Conservation (phyloP, 2,797 vertebrate genomes). For the Lutra lutra region DNA sequence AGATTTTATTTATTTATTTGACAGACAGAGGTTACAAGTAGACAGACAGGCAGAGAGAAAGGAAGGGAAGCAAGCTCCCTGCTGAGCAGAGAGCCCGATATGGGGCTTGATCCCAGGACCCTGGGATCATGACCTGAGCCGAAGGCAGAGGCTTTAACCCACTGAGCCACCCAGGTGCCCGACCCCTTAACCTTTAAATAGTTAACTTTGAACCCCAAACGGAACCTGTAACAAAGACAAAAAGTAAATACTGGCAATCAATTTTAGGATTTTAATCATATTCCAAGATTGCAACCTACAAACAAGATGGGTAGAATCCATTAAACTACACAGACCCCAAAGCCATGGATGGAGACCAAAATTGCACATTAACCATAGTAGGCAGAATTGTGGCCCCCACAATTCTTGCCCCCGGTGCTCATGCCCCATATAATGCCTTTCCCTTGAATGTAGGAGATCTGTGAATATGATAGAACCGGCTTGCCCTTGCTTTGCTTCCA, state of each 20-base stretch:
- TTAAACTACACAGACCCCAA: background rate
- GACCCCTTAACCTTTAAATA: background rate
- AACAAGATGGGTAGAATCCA: background rate
- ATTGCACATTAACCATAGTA: background rate
- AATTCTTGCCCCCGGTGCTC: background rate
- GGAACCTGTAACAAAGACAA: background rate
- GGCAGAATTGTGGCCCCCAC: background rate
- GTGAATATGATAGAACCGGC: background rate
- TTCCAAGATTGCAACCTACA: background rate
- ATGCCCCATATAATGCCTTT: background rate
- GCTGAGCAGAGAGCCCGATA: too few species aligned
- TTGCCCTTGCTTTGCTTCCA: background rate
- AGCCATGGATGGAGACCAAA: background rate
- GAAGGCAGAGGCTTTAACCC: too few species aligned
- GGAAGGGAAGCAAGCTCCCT: too few species aligned
- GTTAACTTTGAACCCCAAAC: background rate
- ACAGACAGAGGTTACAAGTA: too few species aligned
- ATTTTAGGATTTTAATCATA: background rate
- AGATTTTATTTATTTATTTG: too few species aligned
- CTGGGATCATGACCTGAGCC: too few species aligned
- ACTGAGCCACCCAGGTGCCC: too few species aligned
- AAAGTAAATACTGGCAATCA: background rate
- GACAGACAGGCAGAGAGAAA: too few species aligned
- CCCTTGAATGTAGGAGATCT: background rate
- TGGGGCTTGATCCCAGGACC: too few species aligned